Conservation (phyloP, 2,113 vertebrate species). For the Tachycineta bicolor region DNA sequence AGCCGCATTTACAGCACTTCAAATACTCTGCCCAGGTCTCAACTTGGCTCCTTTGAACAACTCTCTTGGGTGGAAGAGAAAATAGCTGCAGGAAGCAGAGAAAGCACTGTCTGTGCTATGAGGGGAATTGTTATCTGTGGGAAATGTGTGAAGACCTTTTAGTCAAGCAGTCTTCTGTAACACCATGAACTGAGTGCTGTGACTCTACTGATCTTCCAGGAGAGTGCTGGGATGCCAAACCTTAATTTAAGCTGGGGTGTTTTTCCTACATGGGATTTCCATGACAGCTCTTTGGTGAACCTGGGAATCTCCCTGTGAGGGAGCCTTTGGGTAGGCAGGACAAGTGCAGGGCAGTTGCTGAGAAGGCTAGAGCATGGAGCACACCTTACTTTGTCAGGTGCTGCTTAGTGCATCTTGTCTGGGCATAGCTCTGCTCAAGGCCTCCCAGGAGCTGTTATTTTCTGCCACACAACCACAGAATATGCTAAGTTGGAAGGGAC, state of each 20-base stretch:
- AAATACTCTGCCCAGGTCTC: not conserved
- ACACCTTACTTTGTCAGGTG: not conserved
- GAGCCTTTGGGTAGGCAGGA: not conserved
- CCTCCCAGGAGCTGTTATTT: not conserved
- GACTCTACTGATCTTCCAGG: not conserved
- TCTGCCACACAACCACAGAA: not conserved
- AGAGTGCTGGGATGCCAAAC: not conserved
- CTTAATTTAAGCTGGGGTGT: not conserved
- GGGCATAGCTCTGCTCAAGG: not conserved
- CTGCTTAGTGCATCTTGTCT: not conserved
- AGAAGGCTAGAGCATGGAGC: not conserved
- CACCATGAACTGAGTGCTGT: not conserved
- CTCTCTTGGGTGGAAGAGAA: not conserved
- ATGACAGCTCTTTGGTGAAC: not conserved
- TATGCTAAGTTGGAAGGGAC: not conserved
- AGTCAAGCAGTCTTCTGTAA: not conserved
- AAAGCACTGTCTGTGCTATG: not conserved
- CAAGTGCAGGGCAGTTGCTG: not conserved
- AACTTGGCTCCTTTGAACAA: not conserved
- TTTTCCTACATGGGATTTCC: not conserved
- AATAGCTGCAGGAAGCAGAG: not conserved
- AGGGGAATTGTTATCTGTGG: not conserved
- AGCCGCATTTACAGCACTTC: not conserved
- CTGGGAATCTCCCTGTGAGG: not conserved
- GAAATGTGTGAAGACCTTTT: not conserved